A percentile compares a stretch with the other conserved stretches of the same genome.
These are phyloP conservation scores for Emydoidea blandingii DNA, from an alignment of 2,797 vertebrate species.

Conservation along the genomic window DNA sequence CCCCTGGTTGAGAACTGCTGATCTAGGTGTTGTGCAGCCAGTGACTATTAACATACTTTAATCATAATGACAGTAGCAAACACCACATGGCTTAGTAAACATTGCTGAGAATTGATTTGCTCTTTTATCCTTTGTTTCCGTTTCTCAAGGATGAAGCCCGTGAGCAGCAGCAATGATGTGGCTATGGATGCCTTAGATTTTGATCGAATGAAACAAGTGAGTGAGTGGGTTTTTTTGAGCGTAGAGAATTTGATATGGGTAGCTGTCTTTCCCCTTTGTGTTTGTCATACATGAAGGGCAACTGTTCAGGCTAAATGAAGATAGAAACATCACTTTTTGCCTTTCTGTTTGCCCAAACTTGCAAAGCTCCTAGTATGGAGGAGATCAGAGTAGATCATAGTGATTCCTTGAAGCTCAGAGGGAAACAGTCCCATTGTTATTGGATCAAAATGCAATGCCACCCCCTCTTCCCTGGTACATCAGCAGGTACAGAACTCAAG, in stretches of 20 bases:
- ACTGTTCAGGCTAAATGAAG: slow-evolving; percentile 26
- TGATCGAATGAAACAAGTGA: slow-evolving; percentile 99
- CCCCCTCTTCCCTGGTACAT: not conserved
- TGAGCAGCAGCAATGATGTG: slow-evolving; percentile 91
- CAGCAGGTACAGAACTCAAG: not conserved
- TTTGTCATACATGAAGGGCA: slow-evolving; percentile 67
- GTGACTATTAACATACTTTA: not conserved
- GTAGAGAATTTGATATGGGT: not conserved
- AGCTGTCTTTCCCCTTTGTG: slow-evolving; percentile 41
- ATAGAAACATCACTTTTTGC: not conserved
- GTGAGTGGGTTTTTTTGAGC: slow-evolving; percentile 11
- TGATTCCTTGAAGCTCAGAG: slow-evolving; percentile 34
- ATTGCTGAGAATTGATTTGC: not conserved
- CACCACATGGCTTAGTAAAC: not conserved
- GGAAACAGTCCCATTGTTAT: slow-evolving; percentile 46
- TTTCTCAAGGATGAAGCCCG: slow-evolving; percentile 90
- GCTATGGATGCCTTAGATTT: slow-evolving; percentile 93
- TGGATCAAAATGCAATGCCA: slow-evolving; percentile 1
- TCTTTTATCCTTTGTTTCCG: not conserved
- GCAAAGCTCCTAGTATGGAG: not conserved
- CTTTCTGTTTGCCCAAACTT: not conserved
- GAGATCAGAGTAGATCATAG: not conserved
- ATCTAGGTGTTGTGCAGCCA: not conserved
- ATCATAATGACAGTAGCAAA: not conserved
- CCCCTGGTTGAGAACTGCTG: too few relatives aligned